Percentiles rank a stretch among this genome's conserved stretches.
Conservation (phyloP, 2,113 vertebrate genomes). For the Myrmophylax atrothorax region DNA sequence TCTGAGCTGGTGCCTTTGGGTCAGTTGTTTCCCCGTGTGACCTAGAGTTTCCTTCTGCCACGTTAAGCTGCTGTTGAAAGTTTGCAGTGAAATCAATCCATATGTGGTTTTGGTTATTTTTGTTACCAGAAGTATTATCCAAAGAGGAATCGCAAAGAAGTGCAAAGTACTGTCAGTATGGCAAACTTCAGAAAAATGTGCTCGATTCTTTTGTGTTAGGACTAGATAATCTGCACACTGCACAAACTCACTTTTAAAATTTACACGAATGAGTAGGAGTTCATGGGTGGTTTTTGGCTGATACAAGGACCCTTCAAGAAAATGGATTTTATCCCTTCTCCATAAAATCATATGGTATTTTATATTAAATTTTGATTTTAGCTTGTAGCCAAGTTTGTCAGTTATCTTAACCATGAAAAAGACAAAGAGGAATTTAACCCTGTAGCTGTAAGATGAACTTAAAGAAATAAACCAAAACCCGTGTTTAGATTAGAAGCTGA, state of each 20-base stretch:
- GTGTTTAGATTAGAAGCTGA: too few species aligned
- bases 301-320: too few species aligned
- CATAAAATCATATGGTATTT: too few species aligned
- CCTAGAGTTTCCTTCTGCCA: fast-evolving
- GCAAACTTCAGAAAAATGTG: background rate
- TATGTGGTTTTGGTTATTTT: background rate
- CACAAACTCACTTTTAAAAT: background rate
- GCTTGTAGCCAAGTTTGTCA: too few species aligned
- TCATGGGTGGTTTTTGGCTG: background rate
- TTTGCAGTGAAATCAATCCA: background rate
- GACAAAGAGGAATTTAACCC: too few species aligned
- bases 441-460: too few species aligned
- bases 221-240: background rate
- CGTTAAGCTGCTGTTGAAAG: background rate
- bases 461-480: too few species aligned
- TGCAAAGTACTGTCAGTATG: background rate
- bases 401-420: too few species aligned
- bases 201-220: background rate
- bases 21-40: fast-evolving
- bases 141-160: background rate
- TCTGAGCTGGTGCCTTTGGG: too few species aligned
- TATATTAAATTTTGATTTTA: too few species aligned
- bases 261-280: background rate
- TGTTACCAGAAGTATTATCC: background rate
- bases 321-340: too few species aligned